Evolutionary conservation across 2,797 vertebrate genomes (phyloP).

Genomic region (Schizothorax lantsangensis): DNA sequence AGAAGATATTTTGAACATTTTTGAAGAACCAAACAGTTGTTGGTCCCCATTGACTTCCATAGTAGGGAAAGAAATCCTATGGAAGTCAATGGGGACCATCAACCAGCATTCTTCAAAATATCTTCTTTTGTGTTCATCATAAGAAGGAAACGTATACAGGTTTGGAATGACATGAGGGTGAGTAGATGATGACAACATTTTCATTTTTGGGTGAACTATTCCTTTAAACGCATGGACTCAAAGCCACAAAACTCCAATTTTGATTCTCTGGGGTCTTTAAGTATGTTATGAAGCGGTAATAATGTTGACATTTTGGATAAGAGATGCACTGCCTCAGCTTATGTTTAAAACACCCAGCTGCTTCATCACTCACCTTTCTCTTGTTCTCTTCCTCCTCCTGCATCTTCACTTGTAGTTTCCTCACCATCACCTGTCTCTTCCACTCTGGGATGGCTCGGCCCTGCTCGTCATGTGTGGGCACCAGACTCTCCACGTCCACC

Average conservation of each 20-base stretch:
- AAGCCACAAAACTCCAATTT: neutral
- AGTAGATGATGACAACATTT: neutral
- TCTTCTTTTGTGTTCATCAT: neutral
- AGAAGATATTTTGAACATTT: too few species aligned
- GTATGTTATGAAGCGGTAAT: neutral
- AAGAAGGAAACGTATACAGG: neutral
- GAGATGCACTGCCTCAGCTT: slow-evolving; percentile 48
- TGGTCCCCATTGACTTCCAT: neutral
- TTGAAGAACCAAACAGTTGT: too few species aligned
- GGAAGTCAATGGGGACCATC: neutral
- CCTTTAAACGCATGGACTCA: neutral
- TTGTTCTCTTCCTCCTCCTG: slow-evolving; percentile 95
- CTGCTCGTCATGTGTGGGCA: slow-evolving; percentile 92
- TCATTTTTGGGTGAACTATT: neutral
- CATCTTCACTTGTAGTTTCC: slow-evolving; percentile 94
- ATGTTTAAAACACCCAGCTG: neutral
- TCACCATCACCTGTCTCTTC: slow-evolving; percentile 96
- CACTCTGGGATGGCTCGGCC: slow-evolving; percentile 91
- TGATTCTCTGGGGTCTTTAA: neutral
- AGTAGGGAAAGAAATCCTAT: neutral
- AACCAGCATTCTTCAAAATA: neutral
- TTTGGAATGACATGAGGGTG: neutral
- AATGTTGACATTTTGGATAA: neutral
- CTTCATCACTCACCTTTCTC: slow-evolving; percentile 84
- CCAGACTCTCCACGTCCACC: slow-evolving; percentile 84